Percentiles rank a stretch among this genome's conserved stretches.
Evolutionary conservation across 2,113 vertebrate genomes (phyloP).

Genomic region (Sinocyclocheilus grahami): DNA sequence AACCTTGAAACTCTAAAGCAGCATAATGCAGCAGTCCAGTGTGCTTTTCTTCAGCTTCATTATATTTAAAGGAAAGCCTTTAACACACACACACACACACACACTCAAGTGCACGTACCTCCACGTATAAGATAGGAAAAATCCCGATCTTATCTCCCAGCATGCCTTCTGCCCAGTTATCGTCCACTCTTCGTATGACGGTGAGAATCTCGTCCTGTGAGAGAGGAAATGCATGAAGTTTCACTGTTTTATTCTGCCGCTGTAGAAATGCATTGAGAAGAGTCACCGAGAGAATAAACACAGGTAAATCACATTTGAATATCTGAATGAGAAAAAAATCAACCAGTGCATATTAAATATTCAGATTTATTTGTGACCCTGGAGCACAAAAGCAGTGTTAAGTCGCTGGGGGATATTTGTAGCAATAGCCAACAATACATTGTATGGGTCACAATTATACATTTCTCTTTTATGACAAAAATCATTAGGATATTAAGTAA

Average conservation of each 20-base stretch:
- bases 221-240: conserved; percentile 51
- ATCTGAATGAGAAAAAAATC: not conserved
- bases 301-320: not conserved
- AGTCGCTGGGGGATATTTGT: too few relatives aligned
- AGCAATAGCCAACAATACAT: too few relatives aligned
- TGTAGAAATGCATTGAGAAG: not conserved
- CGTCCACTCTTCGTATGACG: conserved; percentile 96
- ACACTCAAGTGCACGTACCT: conserved; percentile 63
- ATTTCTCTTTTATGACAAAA: too few relatives aligned
- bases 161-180: conserved; percentile 99
- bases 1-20: not conserved
- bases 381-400: too few relatives aligned
- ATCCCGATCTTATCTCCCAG: conserved; percentile 98
- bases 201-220: conserved; percentile 94
- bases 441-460: too few relatives aligned
- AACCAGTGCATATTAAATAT: too few relatives aligned
- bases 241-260: not conserved
- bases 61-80: not conserved
- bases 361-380: too few relatives aligned
- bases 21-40: not conserved
- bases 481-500: too few relatives aligned
- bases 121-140: conserved; percentile 96
- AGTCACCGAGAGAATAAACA: not conserved
- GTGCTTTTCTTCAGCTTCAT: not conserved
- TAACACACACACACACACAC: not conserved